A percentile compares a stretch with the other conserved stretches of the same genome.
These are phyloP conservation scores for Xanthorhoe spadicearia DNA, from an alignment of 2,888 invertebrate species.

Conservation along the genomic window DNA sequence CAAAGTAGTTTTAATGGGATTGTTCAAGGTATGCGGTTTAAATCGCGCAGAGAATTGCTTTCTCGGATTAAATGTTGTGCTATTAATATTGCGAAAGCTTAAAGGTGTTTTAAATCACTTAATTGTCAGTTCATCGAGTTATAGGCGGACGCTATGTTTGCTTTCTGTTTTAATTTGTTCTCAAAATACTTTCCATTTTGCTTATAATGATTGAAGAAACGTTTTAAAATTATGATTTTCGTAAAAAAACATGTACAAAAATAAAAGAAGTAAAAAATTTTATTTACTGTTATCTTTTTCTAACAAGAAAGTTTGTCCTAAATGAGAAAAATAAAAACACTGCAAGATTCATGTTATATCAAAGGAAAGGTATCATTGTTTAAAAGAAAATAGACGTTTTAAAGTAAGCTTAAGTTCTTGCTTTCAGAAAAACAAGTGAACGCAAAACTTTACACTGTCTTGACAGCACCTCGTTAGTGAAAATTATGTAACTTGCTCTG, in stretches of 20 bases:
- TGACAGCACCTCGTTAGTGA: constrained; percentile 34
- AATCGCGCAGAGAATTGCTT: constrained; percentile 33
- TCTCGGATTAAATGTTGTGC: constrained; percentile 37
- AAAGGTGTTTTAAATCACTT: constrained; percentile 17
- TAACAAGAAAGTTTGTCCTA: background rate
- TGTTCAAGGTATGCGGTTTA: constrained; percentile 40
- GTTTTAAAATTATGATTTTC: no score
- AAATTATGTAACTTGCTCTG: constrained; percentile 35
- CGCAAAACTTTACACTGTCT: constrained; percentile 21
- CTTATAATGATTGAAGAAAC: background rate
- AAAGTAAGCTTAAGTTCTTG: constrained; percentile 2
- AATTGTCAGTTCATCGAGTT: background rate
- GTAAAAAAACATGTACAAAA: background rate
- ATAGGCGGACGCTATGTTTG: background rate
- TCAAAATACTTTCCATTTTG: background rate
- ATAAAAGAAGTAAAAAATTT: background rate
- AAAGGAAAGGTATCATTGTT: background rate
- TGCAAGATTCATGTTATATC: background rate
- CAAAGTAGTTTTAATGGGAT: constrained; percentile 51
- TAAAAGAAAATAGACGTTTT: background rate
- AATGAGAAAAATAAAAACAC: background rate
- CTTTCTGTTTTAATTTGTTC: background rate
- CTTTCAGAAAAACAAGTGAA: constrained; percentile 23
- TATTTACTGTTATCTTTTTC: background rate
- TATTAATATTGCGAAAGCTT: constrained; percentile 37